Percentiles rank a stretch among this genome's conserved stretches.
Evolutionary conservation across 92 coral and sea anemone genomes (phyloP).

Genomic region (Epizoanthus rinbou): DNA sequence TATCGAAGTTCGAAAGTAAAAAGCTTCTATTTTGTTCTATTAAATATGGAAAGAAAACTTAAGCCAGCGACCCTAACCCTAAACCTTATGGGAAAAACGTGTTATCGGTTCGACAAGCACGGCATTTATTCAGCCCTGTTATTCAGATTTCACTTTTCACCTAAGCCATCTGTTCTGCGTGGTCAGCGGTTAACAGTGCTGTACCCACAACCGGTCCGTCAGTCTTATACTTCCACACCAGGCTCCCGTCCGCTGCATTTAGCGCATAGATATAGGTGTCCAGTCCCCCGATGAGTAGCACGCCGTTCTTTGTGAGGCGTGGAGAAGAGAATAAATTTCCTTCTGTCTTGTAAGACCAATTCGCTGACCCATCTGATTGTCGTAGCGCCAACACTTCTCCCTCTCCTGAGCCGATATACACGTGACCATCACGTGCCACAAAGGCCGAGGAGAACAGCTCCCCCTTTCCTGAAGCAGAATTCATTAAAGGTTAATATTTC

Average conservation of each 20-base stretch:
- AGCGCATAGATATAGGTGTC: conserved; percentile 84
- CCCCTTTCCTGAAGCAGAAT: conserved; percentile 61
- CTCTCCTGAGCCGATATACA: conserved; percentile 88
- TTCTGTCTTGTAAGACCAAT: conserved; percentile 83
- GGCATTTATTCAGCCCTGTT: neutral
- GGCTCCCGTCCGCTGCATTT: conserved; percentile 64
- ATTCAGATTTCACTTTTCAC: neutral
- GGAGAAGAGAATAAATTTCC: conserved; percentile 84
- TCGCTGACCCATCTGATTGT: conserved; percentile 76
- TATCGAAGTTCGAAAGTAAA: too few species aligned
- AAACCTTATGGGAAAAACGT: too few species aligned
- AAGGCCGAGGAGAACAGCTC: conserved; percentile 89
- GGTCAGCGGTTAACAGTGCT: conserved; percentile 66
- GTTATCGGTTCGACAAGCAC: too few species aligned
- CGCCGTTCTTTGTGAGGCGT: conserved; percentile 75
- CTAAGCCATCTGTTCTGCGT: conserved; percentile 62
- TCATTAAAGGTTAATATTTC: neutral
- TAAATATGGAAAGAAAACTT: too few species aligned
- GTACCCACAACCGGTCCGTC: conserved; percentile 95
- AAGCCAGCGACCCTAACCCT: too few species aligned
- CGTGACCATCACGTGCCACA: conserved; percentile 74
- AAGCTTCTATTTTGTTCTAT: too few species aligned
- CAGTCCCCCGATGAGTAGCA: conserved; percentile 80
- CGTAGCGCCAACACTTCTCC: conserved; percentile 85
- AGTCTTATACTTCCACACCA: conserved; percentile 91